Evolutionary conservation across 2,797 vertebrate genomes (phyloP), one percentile per base, ranked within the genome.

Genomic region (Manis pentadactyla): DNA sequence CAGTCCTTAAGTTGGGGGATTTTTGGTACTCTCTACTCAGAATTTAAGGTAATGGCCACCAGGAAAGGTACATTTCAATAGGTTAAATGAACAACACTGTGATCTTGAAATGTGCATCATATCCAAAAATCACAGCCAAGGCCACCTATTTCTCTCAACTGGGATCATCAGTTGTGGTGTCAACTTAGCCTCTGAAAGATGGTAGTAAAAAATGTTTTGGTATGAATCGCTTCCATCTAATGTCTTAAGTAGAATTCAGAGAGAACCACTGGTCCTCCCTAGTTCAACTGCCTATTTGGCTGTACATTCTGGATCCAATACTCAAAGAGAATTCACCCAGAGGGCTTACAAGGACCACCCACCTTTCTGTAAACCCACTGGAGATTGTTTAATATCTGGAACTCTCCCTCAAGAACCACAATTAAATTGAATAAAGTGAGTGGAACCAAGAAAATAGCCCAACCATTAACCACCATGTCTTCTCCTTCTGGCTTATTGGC

Each of bases 281-380:
- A 96, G 97, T 95, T 68, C 88, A 97, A 87, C 66, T 97, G 73
- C 75, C 77, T 90, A 1, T 93, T 97, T 97, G 96, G 89, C 95
- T 95, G 89, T 94, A 96, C 89, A 92, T 77, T 96, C 69, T 87
- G 91, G 96, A 97, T 95, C 75, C 9, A 34, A 78, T 85, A 82
- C n/a, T 78, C 34, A 85, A 82, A 94, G 73, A 51, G 63, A 92
- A 97, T 97, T 96, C 87, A 79, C 93, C 95, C 91, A 79, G 42
- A 92, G 77, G 51, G 27, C 7, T 93, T 93, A 49, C 64, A 64
- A 64, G 17, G 95, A 97, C 91, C 91, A 96, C 89, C 73, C 95
- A 96, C 42, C 31, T 49, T 92, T n/a, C 39, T 21, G 31, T 85
- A 93, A 82, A 29, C 34, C 73, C 91, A 85, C 29, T 71, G 25